Evolutionary conservation across 2,888 invertebrate genomes (phyloP), one percentile per base, ranked within the genome.

Genomic region (Diaprepes abbreviatus): DNA sequence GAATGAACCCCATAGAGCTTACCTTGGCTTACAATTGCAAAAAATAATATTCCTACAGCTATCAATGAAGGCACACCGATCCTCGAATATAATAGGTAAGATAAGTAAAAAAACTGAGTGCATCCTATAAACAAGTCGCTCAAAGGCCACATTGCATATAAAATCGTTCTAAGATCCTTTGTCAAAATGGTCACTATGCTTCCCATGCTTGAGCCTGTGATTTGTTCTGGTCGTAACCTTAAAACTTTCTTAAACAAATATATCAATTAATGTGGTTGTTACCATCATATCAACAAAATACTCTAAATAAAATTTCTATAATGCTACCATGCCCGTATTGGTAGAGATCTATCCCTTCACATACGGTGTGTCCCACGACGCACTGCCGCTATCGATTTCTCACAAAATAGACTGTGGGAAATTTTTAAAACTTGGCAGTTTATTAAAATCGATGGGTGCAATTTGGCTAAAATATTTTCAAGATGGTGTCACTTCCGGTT

Each of bases 41-140:
- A 17, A 12, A 12, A 75, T 77, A 89, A 83, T 55, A 87, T 84
- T 7, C 84, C 85, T 16, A 88, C 85, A 2, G 88, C 88, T 74
- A 87, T 82, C 31, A 88, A 79, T 0, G 88, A 84, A 1, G 87
- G 81, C 3, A 84, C 72, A 12, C 86, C 87, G 75, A 88, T 86
- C 83, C 86, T 78, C 28, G 73, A 69, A 75, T 90, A 93, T 88
- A 95, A 90, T 66, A 96, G 89, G 81, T 89, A 91, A 4, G 93
- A 91, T 71, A 95, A 90, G 73, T 94, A 89, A 54, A 92, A 83
- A 0, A 95, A 92, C 77, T 96, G 93, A 12, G 95, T 80, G 0
- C 96, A 94, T 0, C 95, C 96, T 70, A 96, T 91, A 95, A 96
- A 95, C 16, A 96, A 86, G 82, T 95, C 97, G 84, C 97, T 96